These are phyloP conservation scores for Hedychridium roseum DNA, from an alignment of 2,888 invertebrate genomes.

Conservation along the genomic window DNA sequence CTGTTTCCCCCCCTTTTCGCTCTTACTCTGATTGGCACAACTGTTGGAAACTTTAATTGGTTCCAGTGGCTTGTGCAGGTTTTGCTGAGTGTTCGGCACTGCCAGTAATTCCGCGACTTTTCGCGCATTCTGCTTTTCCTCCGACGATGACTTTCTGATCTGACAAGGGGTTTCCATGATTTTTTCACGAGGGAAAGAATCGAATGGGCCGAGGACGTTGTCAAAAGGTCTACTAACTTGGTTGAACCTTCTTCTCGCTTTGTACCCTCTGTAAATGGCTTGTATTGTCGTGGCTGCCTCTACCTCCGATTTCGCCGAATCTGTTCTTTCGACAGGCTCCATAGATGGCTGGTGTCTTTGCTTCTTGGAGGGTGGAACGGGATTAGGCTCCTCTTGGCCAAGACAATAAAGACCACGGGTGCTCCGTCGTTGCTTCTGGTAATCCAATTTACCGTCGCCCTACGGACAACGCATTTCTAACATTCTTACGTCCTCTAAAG, in stretches of 20 bases:
- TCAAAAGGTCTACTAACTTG: constrained; percentile 39
- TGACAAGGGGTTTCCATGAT: constrained; percentile 16
- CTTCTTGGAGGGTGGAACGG: too few relatives aligned
- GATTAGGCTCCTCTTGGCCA: constrained; percentile 31
- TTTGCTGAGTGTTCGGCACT: constrained; percentile 23
- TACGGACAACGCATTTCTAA: constrained; percentile 9
- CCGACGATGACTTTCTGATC: constrained; percentile 39
- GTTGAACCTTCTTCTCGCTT: constrained; percentile 43
- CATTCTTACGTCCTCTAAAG: too few relatives aligned
- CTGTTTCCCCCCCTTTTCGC: constrained; percentile 19
- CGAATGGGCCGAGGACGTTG: not conserved
- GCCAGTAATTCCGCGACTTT: constrained; percentile 46
- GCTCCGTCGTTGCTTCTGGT: constrained; percentile 17
- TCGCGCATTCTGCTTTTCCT: constrained; percentile 38
- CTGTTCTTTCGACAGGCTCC: constrained; percentile 19
- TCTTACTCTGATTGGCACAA: constrained; percentile 23
- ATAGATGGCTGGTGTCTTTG: constrained; percentile 14
- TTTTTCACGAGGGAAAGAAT: too few relatives aligned
- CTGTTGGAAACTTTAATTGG: constrained; percentile 36
- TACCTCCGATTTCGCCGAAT: constrained; percentile 49
- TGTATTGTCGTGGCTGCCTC: constrained; percentile 60
- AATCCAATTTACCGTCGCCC: constrained; percentile 24
- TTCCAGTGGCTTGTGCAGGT: constrained; percentile 34
- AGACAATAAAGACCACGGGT: constrained; percentile 22
- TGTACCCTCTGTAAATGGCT: constrained; percentile 57